Conservation (phyloP, 92 coral and sea anemone genomes). For the Actinostola sp. region DNA sequence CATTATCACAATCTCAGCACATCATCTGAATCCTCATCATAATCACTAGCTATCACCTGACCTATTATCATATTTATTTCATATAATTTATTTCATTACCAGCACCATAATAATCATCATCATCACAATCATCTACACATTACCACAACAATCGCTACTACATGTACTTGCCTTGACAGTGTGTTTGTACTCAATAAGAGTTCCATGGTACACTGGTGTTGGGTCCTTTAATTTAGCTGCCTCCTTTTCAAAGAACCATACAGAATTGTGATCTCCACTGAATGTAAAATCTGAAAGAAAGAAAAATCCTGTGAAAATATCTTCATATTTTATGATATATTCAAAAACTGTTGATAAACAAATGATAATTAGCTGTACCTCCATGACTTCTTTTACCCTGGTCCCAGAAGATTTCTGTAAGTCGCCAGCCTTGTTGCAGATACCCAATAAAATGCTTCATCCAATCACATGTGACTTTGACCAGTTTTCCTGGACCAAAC, state of each 20-base stretch:
- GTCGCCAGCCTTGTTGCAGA: slow-evolving; percentile 89
- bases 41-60: too few species aligned
- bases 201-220: slow-evolving; percentile 89
- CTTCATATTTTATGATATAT: too few species aligned
- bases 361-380: slow-evolving; percentile 56
- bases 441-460: slow-evolving; percentile 81
- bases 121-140: too few species aligned
- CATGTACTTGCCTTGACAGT: slow-evolving; percentile 79
- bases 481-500: slow-evolving; percentile 94
- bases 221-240: slow-evolving; percentile 55
- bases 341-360: too few species aligned
- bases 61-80: too few species aligned
- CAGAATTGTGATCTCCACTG: slow-evolving; percentile 97
- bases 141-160: not conserved
- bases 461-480: slow-evolving; percentile 98
- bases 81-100: too few species aligned
- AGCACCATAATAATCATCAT: too few species aligned
- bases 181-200: slow-evolving; percentile 84
- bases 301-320: too few species aligned
- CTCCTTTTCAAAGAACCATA: slow-evolving; percentile 99
- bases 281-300: slow-evolving; percentile 70
- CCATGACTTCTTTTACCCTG: slow-evolving; percentile 96
- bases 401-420: slow-evolving; percentile 96
- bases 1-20: too few species aligned
- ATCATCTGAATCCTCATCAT: too few species aligned